A percentile compares a stretch with the other conserved stretches of the same genome.
phyloP scores from a whole-genome alignment of 2,797 vertebrate genomes.

The Gobionotothen gibberifrons region DNA sequence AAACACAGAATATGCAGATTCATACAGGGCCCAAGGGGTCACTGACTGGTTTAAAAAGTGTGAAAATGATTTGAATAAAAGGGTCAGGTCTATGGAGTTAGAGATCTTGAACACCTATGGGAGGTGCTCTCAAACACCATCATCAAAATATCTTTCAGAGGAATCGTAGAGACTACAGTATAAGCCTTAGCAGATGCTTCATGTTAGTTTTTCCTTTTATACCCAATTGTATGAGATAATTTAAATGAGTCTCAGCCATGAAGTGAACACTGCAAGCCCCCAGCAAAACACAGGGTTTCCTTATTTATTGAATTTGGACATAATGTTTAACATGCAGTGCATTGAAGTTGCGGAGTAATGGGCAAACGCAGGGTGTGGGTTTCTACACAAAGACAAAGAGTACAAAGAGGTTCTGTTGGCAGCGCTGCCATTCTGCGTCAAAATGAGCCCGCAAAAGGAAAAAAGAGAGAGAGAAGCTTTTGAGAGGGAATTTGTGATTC shows the following conservation, averaged over 20 bases:
- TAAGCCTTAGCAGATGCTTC: neutral
- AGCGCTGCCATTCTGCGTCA: slow-evolving; percentile 54
- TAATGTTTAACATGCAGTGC: slow-evolving; percentile 40
- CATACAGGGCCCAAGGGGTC: slow-evolving; percentile 3
- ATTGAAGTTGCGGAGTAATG: slow-evolving; percentile 51
- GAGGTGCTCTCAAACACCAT: neutral
- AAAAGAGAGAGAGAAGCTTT: slow-evolving; percentile 61
- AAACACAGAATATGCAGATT: slow-evolving; percentile 5
- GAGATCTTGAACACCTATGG: neutral
- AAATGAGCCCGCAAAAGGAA: slow-evolving; percentile 51
- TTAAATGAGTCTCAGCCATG: slow-evolving; percentile 4
- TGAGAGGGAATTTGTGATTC: slow-evolving; percentile 67
- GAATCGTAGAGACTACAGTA: neutral
- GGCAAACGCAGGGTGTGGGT: slow-evolving; percentile 46
- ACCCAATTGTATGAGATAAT: neutral
- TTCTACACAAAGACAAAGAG: slow-evolving; percentile 64
- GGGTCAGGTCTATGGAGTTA: neutral
- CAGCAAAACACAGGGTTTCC: slow-evolving; percentile 22
- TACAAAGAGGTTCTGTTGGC: slow-evolving; percentile 65
- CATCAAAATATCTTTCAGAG: neutral
- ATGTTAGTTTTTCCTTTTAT: neutral
- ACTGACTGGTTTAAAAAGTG: slow-evolving; percentile 19
- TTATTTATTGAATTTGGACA: slow-evolving; percentile 48
- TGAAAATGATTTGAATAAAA: slow-evolving; percentile 29
- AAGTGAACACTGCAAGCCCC: slow-evolving; percentile 13